Conservation (phyloP, 2,113 vertebrate genomes). For the Lepisosteus oculatus region DNA sequence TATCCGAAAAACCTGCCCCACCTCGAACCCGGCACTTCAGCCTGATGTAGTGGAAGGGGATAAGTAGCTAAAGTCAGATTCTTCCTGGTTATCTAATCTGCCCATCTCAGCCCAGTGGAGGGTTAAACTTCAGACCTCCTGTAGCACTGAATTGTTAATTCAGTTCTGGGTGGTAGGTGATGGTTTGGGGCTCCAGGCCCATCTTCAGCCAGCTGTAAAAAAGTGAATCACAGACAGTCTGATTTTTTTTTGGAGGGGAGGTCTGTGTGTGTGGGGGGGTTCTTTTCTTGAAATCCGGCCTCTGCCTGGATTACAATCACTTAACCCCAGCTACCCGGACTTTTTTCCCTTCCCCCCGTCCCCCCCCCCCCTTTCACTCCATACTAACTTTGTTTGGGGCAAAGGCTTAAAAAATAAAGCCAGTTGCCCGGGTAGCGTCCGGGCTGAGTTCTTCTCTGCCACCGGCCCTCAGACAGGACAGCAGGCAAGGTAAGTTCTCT, state of each 20-base stretch:
- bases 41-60: too few species aligned
- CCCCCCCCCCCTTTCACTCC: constrained; percentile 9
- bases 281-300: constrained; percentile 52
- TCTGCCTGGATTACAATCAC: constrained; percentile 60
- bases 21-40: too few species aligned
- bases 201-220: constrained; percentile 56
- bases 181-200: constrained; percentile 27
- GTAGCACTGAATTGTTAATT: constrained; percentile 15
- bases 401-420: not conserved
- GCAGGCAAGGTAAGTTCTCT: not conserved
- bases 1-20: too few species aligned
- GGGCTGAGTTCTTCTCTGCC: not conserved
- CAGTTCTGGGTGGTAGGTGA: constrained; percentile 21
- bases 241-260: constrained; percentile 43
- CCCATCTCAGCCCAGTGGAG: constrained; percentile 9
- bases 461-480: not conserved
- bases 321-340: constrained; percentile 48
- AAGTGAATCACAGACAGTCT: constrained; percentile 29
- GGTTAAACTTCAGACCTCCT: constrained; percentile 14
- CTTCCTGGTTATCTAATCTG: constrained; percentile 20
- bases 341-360: constrained; percentile 22
- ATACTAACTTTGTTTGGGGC: constrained; percentile 5
- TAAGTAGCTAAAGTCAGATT: not conserved
- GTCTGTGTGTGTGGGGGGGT: constrained; percentile 55
- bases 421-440: not conserved